phyloP scores from a whole-genome alignment of 2,113 vertebrate species.

The Peromyscus polionotus region DNA sequence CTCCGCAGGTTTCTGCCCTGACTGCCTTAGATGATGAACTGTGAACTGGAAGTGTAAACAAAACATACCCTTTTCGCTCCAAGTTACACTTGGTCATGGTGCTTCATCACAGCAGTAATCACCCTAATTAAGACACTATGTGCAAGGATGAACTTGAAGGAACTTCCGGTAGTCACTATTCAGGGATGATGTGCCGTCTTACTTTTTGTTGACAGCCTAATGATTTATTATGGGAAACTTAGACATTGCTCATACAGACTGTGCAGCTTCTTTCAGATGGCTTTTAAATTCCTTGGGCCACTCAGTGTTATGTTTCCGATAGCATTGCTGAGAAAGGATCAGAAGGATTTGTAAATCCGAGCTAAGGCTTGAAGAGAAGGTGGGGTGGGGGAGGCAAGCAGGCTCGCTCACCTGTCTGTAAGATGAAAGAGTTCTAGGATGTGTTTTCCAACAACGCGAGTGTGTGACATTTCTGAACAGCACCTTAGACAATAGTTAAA shows the following conservation, averaged over 20 bases:
- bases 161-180: neutral
- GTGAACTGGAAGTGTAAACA: neutral
- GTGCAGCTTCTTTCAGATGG: neutral
- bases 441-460: accelerated
- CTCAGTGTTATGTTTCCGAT: neutral
- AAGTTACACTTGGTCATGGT: neutral
- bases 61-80: neutral
- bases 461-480: neutral
- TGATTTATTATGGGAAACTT: neutral
- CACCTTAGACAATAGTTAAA: neutral
- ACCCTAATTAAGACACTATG: neutral
- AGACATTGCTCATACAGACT: neutral
- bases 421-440: neutral
- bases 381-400: neutral
- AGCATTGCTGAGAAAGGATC: neutral
- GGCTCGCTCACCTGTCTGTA: neutral
- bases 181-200: neutral
- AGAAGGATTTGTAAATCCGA: neutral
- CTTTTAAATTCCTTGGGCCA: neutral
- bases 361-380: neutral
- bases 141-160: neutral
- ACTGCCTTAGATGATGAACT: neutral
- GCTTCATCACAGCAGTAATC: neutral
- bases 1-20: neutral
- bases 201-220: neutral